These are phyloP conservation scores for Grammomys surdaster DNA, from an alignment of 2,113 vertebrate genomes.

Conservation along the genomic window DNA sequence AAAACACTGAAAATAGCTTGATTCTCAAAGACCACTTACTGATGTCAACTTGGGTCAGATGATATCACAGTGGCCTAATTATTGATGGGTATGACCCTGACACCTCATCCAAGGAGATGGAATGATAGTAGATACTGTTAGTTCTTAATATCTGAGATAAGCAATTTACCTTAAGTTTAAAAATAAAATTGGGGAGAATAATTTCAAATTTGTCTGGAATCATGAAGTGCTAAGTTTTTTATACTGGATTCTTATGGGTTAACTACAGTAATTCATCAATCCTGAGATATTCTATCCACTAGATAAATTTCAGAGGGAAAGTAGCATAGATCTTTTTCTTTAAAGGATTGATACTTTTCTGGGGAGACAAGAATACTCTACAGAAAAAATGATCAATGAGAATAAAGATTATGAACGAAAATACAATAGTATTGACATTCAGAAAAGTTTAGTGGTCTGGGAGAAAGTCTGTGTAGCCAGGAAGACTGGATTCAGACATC, in stretches of 20 bases:
- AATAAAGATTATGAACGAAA: background rate
- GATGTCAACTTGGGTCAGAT: constrained; percentile 21
- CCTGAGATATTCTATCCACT: background rate
- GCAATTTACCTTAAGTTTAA: constrained; percentile 31
- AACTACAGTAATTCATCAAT: constrained; percentile 8
- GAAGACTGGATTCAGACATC: background rate
- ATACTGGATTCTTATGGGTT: background rate
- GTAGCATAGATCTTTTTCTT: background rate
- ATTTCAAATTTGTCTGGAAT: background rate
- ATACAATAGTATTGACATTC: background rate
- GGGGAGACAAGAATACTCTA: background rate
- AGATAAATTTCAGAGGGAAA: constrained; percentile 24
- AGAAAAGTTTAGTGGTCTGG: background rate
- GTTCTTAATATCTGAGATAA: background rate
- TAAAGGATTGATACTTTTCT: background rate
- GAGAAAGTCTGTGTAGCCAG: background rate
- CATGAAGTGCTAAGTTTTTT: background rate
- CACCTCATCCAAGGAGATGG: background rate
- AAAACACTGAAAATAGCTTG: constrained; percentile 15
- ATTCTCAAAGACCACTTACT: background rate
- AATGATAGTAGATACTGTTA: background rate
- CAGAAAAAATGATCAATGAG: background rate
- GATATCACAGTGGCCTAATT: background rate
- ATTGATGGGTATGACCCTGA: background rate
- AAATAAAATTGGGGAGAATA: constrained; percentile 22